A percentile compares a stretch with the other conserved stretches of the same genome.
These are phyloP conservation scores for Speoplatyrhinus poulsoni DNA, from an alignment of 2,113 vertebrate species.

Conservation along the genomic window DNA sequence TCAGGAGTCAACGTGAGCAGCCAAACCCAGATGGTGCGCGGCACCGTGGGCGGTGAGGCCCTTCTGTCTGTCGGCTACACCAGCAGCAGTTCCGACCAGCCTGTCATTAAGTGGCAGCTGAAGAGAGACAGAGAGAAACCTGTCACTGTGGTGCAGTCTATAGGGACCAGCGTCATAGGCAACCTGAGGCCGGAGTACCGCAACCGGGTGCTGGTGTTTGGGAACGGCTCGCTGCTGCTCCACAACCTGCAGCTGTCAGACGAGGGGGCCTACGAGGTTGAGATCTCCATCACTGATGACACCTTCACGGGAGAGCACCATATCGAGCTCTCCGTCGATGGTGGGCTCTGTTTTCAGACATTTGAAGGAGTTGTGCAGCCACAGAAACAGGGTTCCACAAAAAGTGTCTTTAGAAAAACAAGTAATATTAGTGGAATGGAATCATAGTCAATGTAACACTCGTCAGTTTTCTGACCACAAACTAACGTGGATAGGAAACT, in stretches of 20 bases:
- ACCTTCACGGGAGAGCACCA: constrained; percentile 91
- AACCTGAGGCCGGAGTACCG: constrained; percentile 89
- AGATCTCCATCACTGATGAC: constrained; percentile 97
- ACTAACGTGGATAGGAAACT: no score
- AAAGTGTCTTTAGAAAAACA: no score
- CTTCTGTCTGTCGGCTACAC: constrained; percentile 92
- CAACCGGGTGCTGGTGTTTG: constrained; percentile 88
- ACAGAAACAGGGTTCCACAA: no score
- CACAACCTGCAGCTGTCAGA: constrained; percentile 88
- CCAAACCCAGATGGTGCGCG: constrained; percentile 82
- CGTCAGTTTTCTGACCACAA: no score
- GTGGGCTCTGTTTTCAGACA: constrained; percentile 66
- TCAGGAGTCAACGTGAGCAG: constrained; percentile 91
- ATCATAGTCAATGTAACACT: no score
- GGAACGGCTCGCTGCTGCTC: constrained; percentile 92
- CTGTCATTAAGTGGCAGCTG: constrained; percentile 96
- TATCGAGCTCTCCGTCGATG: constrained; percentile 93
- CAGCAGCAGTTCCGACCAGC: constrained; percentile 88
- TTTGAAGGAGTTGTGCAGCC: neutral
- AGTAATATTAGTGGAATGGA: no score
- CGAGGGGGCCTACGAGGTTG: constrained; percentile 92
- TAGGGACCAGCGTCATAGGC: constrained; percentile 91
- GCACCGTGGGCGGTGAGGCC: constrained; percentile 85
- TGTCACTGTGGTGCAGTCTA: constrained; percentile 93
- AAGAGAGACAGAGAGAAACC: constrained; percentile 85